A percentile compares a stretch with the other conserved stretches of the same genome.
Conservation (phyloP, 2,797 vertebrate genomes). For the Enteromius unitaeniatus region DNA sequence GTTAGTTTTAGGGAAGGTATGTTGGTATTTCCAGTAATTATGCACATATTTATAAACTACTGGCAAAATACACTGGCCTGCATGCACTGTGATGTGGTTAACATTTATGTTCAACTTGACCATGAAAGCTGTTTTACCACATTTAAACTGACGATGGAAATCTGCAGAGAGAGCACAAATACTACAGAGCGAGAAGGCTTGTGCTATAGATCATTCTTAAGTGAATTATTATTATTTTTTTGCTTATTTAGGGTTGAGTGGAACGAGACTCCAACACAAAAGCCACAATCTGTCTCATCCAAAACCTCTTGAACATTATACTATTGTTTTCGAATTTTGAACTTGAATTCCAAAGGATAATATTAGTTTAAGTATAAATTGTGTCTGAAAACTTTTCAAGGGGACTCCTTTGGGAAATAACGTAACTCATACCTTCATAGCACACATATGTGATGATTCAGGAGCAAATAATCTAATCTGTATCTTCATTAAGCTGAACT, state of each 20-base stretch:
- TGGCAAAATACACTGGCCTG: conserved; percentile 19
- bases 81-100: conserved; percentile 39
- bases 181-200: neutral
- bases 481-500: neutral
- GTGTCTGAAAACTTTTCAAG: neutral
- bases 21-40: conserved; percentile 36
- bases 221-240: neutral
- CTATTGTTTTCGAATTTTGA: conserved; percentile 27
- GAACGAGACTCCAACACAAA: conserved; percentile 36
- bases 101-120: conserved; percentile 12
- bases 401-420: neutral
- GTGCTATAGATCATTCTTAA: conserved; percentile 31
- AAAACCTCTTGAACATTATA: conserved; percentile 35
- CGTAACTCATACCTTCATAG: neutral
- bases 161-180: conserved; percentile 35
- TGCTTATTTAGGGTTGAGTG: conserved; percentile 26
- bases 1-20: conserved; percentile 24
- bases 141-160: conserved; percentile 25
- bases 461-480: neutral
- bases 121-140: conserved; percentile 27
- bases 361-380: neutral
- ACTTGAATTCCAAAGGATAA: conserved; percentile 59
- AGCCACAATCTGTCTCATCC: conserved; percentile 38
- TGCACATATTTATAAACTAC: conserved; percentile 49
- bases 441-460: conserved; percentile 6